Evolutionary conservation across 2,797 vertebrate genomes (phyloP).

Genomic region (Staurois parvus): DNA sequence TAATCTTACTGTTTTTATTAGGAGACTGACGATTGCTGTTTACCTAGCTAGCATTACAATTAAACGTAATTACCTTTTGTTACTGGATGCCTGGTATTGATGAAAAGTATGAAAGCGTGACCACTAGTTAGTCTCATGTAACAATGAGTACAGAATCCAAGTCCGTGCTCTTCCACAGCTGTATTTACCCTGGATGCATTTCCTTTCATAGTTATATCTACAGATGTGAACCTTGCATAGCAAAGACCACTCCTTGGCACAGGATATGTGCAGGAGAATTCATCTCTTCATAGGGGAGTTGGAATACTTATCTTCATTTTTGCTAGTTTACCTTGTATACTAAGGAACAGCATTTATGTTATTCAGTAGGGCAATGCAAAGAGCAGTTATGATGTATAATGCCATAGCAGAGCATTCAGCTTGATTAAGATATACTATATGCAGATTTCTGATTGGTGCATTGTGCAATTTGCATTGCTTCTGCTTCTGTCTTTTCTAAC

Average conservation of each 20-base stretch:
- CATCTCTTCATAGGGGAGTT: not conserved
- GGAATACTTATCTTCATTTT: not conserved
- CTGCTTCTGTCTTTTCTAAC: too few species aligned
- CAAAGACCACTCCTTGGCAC: slow-evolving; percentile 9
- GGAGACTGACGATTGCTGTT: not conserved
- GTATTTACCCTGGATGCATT: slow-evolving; percentile 26
- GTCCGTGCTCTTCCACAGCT: slow-evolving; percentile 34
- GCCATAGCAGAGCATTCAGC: not conserved
- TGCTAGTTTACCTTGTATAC: not conserved
- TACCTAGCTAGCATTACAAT: slow-evolving; percentile 8
- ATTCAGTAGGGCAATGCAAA: not conserved
- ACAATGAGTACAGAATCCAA: not conserved
- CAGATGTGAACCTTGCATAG: not conserved
- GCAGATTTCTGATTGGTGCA: too few species aligned
- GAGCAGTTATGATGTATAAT: not conserved
- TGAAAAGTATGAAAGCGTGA: slow-evolving; percentile 42
- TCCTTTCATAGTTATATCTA: not conserved
- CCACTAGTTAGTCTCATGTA: slow-evolving; percentile 7
- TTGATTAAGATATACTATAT: not conserved
- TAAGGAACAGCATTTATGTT: not conserved
- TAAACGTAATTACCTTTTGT: not conserved
- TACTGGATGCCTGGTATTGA: not conserved
- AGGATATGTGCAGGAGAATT: not conserved
- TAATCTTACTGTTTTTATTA: slow-evolving; percentile 1
- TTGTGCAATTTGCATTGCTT: too few species aligned